Evolutionary conservation across 2,888 invertebrate species (phyloP).

Genomic region (Cantharis rustica): DNA sequence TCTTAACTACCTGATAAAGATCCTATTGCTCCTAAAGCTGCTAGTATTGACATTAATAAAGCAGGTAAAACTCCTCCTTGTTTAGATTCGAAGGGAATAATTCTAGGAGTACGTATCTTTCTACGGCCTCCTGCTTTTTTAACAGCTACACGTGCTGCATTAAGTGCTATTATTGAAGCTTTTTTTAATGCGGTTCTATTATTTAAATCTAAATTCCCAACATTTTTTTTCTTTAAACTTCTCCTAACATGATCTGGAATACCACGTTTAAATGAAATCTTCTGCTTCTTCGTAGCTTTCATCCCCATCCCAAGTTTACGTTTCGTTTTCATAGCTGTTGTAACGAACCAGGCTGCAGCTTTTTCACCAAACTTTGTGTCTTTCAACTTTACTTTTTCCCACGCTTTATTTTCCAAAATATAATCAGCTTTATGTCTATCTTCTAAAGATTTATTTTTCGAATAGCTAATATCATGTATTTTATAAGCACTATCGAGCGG

Average conservation of each 20-base stretch:
- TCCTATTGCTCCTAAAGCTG: not conserved
- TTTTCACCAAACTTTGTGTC: no score
- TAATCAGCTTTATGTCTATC: no score
- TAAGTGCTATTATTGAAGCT: not conserved
- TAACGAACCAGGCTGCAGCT: not conserved
- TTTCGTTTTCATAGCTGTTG: slow-evolving; percentile 49
- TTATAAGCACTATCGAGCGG: no score
- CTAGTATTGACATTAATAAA: not conserved
- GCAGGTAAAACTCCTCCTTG: not conserved
- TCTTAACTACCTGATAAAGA: not conserved
- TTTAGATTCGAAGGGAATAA: not conserved
- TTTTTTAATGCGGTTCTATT: not conserved
- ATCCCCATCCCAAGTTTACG: not conserved
- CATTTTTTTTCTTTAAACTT: not conserved
- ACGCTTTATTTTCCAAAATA: no score
- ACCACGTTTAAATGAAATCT: not conserved
- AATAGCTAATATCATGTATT: no score
- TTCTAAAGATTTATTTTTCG: no score
- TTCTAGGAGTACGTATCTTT: not conserved
- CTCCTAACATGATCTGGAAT: not conserved
- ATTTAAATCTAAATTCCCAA: not conserved
- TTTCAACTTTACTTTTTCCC: no score
- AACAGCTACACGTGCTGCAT: not conserved
- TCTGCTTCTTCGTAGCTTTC: not conserved
- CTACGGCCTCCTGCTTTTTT: not conserved